Conservation (phyloP, 92 coral and sea anemone genomes). For the Zoanthus solanderi region DNA sequence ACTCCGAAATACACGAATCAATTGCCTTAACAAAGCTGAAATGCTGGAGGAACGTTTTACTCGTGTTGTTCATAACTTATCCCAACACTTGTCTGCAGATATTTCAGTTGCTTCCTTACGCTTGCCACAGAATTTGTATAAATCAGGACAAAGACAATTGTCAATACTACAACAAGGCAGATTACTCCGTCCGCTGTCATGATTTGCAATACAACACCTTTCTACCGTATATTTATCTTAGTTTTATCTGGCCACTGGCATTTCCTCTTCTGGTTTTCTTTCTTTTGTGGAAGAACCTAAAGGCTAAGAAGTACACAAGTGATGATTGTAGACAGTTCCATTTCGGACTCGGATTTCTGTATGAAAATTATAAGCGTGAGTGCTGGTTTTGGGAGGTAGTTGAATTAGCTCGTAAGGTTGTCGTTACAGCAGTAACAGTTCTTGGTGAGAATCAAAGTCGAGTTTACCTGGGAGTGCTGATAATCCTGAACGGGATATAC, state of each 20-base stretch:
- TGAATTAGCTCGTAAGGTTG: slow-evolving; percentile 60
- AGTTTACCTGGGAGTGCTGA: slow-evolving; percentile 54
- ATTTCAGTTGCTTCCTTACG: slow-evolving; percentile 57
- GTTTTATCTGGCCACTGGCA: slow-evolving; percentile 29
- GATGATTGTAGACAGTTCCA: slow-evolving; percentile 21
- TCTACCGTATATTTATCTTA: slow-evolving; percentile 7
- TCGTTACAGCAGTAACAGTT: slow-evolving; percentile 48
- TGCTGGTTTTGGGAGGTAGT: slow-evolving; percentile 80
- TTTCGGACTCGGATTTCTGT: slow-evolving; percentile 58
- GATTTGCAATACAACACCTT: slow-evolving; percentile 58
- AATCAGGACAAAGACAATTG: slow-evolving; percentile 27
- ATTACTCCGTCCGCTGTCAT: slow-evolving; percentile 61
- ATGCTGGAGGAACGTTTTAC: slow-evolving; percentile 56
- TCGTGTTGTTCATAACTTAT: slow-evolving; percentile 63
- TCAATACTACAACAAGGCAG: slow-evolving; percentile 58
- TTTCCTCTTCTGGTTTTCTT: slow-evolving; percentile 54
- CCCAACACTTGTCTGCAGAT: slow-evolving; percentile 65
- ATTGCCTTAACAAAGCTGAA: slow-evolving; percentile 21
- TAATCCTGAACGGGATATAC: slow-evolving; percentile 61
- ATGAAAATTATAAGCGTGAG: slow-evolving; percentile 59
- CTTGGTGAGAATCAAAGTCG: slow-evolving; percentile 68
- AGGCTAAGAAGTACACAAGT: too few species aligned
- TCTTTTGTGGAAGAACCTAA: slow-evolving; percentile 30
- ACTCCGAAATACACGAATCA: neutral
- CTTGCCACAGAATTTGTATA: slow-evolving; percentile 65